These are phyloP conservation scores for Lasioglossum vierecki DNA, from an alignment of 2,888 invertebrate genomes.

Conservation along the genomic window DNA sequence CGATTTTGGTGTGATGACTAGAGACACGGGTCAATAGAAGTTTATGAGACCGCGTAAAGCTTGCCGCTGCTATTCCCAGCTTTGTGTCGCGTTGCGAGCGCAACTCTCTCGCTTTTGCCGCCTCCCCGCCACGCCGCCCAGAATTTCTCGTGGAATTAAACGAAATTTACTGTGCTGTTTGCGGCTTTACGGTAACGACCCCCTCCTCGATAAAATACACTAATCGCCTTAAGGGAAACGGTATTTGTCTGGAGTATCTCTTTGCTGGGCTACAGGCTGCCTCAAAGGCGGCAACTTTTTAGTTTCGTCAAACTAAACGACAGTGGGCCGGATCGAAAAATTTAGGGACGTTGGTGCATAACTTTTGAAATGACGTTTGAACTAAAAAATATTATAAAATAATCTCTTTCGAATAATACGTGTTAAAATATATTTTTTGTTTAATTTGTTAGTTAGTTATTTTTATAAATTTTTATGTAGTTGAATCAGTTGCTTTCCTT, in stretches of 20 bases:
- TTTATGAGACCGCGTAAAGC: constrained; percentile 26
- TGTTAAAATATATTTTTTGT: no score
- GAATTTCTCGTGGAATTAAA: constrained; percentile 19
- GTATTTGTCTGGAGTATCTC: not conserved
- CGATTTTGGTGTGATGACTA: constrained; percentile 8
- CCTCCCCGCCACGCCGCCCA: rapidly evolving
- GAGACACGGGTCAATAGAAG: constrained; percentile 10
- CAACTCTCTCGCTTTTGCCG: not conserved
- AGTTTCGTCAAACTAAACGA: not conserved
- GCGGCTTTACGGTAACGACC: not conserved
- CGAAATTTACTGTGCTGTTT: constrained; percentile 1
- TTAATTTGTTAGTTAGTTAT: no score
- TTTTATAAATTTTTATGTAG: no score
- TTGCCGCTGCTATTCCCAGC: not conserved
- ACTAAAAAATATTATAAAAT: no score
- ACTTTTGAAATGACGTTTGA: no score
- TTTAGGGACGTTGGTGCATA: no score
- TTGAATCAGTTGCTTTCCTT: no score
- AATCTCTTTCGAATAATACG: no score
- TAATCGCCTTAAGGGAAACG: not conserved
- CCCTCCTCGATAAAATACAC: not conserved
- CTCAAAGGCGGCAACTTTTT: not conserved
- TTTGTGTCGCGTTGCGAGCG: not conserved
- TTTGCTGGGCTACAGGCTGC: not conserved
- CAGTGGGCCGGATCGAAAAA: no score